Evolutionary conservation across 2,888 invertebrate species (phyloP).

Genomic region (Thalpophila matura): DNA sequence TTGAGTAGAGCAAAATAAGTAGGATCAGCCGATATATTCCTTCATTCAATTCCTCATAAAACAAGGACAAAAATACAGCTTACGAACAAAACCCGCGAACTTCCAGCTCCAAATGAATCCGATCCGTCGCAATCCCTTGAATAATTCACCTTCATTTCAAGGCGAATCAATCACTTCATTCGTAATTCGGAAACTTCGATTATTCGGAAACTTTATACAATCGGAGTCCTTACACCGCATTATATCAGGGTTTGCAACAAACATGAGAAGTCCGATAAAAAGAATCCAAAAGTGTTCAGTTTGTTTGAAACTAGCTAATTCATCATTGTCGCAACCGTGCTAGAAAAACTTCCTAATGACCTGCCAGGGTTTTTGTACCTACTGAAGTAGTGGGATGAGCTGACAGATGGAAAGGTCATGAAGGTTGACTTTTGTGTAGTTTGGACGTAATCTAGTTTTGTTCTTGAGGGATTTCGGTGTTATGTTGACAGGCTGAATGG

Average conservation of each 20-base stretch:
- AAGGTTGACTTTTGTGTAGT: slow-evolving; percentile 51
- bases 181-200: slow-evolving; percentile 53
- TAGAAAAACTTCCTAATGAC: slow-evolving; percentile 78
- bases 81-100: slow-evolving; percentile 26
- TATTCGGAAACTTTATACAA: slow-evolving; percentile 53
- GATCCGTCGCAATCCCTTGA: slow-evolving; percentile 33
- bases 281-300: slow-evolving; percentile 52
- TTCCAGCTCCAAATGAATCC: slow-evolving; percentile 41
- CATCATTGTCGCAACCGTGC: slow-evolving; percentile 75
- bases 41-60: background rate
- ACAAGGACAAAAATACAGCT: slow-evolving; percentile 17
- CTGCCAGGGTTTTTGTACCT: slow-evolving; percentile 68
- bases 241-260: slow-evolving; percentile 35
- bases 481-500: slow-evolving; percentile 20
- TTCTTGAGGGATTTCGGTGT: slow-evolving; percentile 22
- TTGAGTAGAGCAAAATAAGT: too few species aligned
- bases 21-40: background rate
- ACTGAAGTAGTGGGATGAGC: slow-evolving; percentile 50
- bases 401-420: slow-evolving; percentile 44
- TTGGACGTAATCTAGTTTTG: slow-evolving; percentile 24
- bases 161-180: slow-evolving; percentile 60
- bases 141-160: slow-evolving; percentile 56
- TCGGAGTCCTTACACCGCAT: slow-evolving; percentile 27
- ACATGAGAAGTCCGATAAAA: slow-evolving; percentile 59
- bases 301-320: slow-evolving; percentile 67